These are phyloP conservation scores for Cacatua alba DNA, from an alignment of 2,113 vertebrate genomes.

Conservation along the genomic window DNA sequence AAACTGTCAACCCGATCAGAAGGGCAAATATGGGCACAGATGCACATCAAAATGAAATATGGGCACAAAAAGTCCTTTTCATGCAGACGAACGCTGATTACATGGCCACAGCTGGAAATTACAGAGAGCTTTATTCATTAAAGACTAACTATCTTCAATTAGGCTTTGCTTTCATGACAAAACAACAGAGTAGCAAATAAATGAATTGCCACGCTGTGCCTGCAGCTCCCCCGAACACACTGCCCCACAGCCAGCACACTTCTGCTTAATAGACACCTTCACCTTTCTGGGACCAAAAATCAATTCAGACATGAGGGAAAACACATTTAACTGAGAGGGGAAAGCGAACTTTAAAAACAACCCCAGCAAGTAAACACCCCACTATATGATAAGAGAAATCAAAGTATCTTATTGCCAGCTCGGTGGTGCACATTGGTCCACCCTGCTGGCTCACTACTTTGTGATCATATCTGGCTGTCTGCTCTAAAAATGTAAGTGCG, in stretches of 20 bases:
- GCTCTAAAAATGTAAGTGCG: neutral
- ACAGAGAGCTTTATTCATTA: conserved; percentile 62
- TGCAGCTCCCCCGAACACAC: neutral
- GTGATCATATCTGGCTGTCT: neutral
- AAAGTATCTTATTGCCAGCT: neutral
- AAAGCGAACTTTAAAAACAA: neutral
- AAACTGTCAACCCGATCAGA: conserved; percentile 21
- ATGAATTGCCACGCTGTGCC: neutral
- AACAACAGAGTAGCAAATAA: neutral
- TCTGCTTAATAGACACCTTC: neutral
- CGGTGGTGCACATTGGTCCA: neutral
- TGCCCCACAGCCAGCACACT: neutral
- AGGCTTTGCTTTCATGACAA: conserved; percentile 5
- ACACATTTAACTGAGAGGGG: neutral
- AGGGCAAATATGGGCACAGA: conserved; percentile 51
- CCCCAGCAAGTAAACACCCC: neutral
- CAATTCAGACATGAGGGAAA: neutral
- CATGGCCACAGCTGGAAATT: conserved; percentile 65
- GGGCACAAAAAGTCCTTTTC: conserved; percentile 29
- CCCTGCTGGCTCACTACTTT: neutral
- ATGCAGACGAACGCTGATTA: conserved; percentile 34
- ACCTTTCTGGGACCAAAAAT: conserved; percentile 14
- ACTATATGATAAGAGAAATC: neutral
- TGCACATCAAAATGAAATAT: conserved; percentile 56
- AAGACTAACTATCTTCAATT: conserved; percentile 36